Conservation (phyloP, 2,888 invertebrate species). For the Parnassius mnemosyne region DNA sequence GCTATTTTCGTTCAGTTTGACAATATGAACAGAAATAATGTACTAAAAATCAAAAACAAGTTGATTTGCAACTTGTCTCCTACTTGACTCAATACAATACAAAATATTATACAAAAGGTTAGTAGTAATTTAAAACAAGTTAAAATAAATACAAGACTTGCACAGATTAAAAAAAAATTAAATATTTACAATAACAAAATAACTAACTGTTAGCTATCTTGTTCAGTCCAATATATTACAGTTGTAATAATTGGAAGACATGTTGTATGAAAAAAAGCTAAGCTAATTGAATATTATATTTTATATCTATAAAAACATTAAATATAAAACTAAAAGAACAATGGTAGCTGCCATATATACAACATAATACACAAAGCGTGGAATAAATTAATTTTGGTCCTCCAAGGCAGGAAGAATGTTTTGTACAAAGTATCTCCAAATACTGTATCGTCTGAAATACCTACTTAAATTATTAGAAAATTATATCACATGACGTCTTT, state of each 20-base stretch:
- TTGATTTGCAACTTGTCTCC: no score
- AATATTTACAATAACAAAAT: conserved; percentile 21
- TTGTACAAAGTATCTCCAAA: conserved; percentile 2
- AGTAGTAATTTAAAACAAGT: conserved; percentile 5
- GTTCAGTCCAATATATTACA: conserved; percentile 15
- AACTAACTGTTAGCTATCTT: conserved; percentile 5
- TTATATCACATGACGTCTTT: no score
- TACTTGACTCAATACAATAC: no score
- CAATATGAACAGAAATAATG: no score
- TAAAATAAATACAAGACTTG: conserved; percentile 23
- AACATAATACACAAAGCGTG: conserved; percentile 39
- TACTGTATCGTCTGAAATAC: no score
- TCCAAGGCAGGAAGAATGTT: conserved; percentile 29
- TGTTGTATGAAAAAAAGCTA: neutral
- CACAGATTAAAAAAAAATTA: conserved; percentile 21
- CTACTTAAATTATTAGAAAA: no score
- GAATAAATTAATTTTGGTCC: conserved; percentile 46
- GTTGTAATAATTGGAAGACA: conserved; percentile 19
- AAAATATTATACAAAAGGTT: neutral
- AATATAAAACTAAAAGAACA: conserved; percentile 41
- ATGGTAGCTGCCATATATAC: conserved; percentile 63
- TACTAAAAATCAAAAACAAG: no score
- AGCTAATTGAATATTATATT: no score
- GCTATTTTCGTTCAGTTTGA: no score
- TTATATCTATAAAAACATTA: conserved; percentile 30